Percentiles rank a stretch among this genome's conserved stretches.
These are phyloP conservation scores for Oriolus oriolus DNA, from an alignment of 2,113 vertebrate species.

Conservation along the genomic window DNA sequence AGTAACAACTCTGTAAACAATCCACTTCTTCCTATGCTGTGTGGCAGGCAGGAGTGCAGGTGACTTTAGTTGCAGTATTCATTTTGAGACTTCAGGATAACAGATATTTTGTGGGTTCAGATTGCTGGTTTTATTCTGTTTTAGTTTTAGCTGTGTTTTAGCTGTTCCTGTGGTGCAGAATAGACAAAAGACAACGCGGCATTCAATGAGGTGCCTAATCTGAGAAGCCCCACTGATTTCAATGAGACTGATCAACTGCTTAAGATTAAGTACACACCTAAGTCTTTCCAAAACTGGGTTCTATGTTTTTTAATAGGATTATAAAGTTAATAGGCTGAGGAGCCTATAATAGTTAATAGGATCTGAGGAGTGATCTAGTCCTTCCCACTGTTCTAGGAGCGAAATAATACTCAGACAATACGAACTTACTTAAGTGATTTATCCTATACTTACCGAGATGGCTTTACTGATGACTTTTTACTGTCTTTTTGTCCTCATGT, in stretches of 20 bases:
- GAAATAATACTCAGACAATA: not conserved
- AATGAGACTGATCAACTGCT: not conserved
- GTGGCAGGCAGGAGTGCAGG: not conserved
- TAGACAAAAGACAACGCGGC: not conserved
- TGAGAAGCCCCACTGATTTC: not conserved
- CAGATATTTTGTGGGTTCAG: not conserved
- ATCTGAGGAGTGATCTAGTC: not conserved
- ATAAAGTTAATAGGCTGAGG: not conserved
- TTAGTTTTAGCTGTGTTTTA: not conserved
- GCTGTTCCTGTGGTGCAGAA: not conserved
- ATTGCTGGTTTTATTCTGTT: not conserved
- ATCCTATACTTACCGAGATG: not conserved
- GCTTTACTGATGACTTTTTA: not conserved
- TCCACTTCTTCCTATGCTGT: not conserved
- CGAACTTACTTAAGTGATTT: not conserved
- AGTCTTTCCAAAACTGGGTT: not conserved
- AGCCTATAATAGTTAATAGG: too few species aligned
- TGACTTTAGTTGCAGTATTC: not conserved
- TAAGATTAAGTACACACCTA: not conserved
- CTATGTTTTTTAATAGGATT: not conserved
- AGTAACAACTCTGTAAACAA: not conserved
- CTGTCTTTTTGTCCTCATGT: not conserved
- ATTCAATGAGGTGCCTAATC: not conserved
- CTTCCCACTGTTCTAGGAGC: not conserved
- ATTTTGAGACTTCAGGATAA: not conserved